Conservation (phyloP, 64 coral and sea anemone species). For the Porites lutea region DNA sequence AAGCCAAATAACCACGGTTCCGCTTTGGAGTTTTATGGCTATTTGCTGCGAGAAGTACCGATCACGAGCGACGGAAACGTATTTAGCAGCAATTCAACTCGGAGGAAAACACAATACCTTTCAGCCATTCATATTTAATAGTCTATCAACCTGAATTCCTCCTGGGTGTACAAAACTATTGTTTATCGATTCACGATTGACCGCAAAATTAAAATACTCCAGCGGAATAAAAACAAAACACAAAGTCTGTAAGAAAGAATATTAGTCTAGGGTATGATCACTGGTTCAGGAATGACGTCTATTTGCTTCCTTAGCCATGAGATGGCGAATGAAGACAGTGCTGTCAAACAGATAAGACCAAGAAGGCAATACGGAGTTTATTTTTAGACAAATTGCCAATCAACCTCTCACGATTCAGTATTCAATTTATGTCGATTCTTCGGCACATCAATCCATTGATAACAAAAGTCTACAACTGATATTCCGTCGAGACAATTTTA, state of each 20-base stretch:
- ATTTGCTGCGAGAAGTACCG: background rate
- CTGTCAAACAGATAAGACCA: background rate
- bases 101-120: background rate
- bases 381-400: background rate
- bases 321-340: background rate
- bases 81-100: background rate
- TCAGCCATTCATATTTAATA: slow-evolving; percentile 36
- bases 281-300: background rate
- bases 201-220: slow-evolving; percentile 32
- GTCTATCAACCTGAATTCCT: background rate
- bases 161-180: background rate
- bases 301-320: background rate
- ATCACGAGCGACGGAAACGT: background rate
- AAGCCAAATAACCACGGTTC: slow-evolving; percentile 1
- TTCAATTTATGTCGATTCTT: no score
- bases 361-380: background rate
- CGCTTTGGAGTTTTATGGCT: background rate
- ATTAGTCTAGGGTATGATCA: slow-evolving; percentile 27
- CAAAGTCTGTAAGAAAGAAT: slow-evolving; percentile 18
- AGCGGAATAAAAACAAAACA: slow-evolving; percentile 37
- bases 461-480: background rate
- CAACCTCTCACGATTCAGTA: no score
- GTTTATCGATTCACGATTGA: background rate
- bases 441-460: background rate
- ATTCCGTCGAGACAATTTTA: background rate